Base-by-base conservation (phyloP, 2,797 vertebrate species). In the Characodon lateralis region DNA sequence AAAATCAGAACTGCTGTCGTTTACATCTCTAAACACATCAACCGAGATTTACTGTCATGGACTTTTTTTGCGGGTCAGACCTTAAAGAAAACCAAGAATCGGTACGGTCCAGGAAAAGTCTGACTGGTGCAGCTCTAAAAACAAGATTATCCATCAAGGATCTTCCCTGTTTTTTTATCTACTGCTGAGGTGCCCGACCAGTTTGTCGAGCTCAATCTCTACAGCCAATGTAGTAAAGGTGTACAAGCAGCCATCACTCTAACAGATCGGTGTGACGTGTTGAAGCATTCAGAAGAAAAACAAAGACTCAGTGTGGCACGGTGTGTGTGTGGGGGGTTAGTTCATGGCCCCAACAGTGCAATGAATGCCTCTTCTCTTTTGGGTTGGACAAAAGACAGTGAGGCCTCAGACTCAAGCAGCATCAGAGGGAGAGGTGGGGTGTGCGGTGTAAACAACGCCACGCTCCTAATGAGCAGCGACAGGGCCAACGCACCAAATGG, bases 181-280 rank as follows among this genome's bases (percentile, higher is more conserved):
- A 22, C 61, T 39, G 18, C 16, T 16, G 3, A 9, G 61, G 31
- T 39, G 61, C 7, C 61, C 18, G 3, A 39, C 61, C 31, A 39
- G 63, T 66, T 41, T 41, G 35, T 24, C 41, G 63, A 66, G 63
- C 9, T 41, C 35, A 39, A 66, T 24, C 53, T 24, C 22, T 55
- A 55, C 20, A 7, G 53, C 22, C 1, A 55, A 6, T 20, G 10
- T 53, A 18, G 18, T 20, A 20, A 53, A 53, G 18, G 18, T 20
- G 51, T 20, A 53, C 31, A 65, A 65, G 20, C 63, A 20, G 35
- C 63, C 63, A 0, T 41, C 31, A 28, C 28, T 31, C 31, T 43
- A 82, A 87, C 88, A 89, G 88, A 93, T 86, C 88, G 89, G 88
- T 31, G 74, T 90, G 86, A 87, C 81, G 89, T 72, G 80, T 41